phyloP scores from a whole-genome alignment of 2,797 vertebrate genomes.

The Hydrolagus colliei region DNA sequence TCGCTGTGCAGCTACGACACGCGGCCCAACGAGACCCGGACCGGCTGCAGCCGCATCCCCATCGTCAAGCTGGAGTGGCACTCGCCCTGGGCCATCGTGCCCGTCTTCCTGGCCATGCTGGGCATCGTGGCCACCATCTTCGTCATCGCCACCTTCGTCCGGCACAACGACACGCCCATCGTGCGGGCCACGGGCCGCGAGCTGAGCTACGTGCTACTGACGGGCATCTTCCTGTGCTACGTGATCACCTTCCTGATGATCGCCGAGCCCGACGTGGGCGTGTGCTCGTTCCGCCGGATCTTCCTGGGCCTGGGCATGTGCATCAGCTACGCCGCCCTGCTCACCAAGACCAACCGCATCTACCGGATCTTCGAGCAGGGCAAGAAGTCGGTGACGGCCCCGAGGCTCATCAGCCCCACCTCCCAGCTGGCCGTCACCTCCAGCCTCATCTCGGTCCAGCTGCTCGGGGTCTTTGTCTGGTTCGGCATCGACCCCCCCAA shows the following conservation, averaged over 20 bases:
- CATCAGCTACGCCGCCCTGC: slow-evolving; percentile 92
- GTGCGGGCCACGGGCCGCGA: slow-evolving; percentile 91
- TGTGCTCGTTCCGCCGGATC: slow-evolving; percentile 89
- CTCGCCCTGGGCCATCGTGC: slow-evolving; percentile 91
- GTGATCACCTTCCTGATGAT: slow-evolving; percentile 98
- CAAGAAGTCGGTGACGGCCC: slow-evolving; percentile 90
- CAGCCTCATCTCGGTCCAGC: slow-evolving; percentile 87
- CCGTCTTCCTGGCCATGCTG: slow-evolving; percentile 94
- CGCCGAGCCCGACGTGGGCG: slow-evolving; percentile 81
- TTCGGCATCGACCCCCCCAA: slow-evolving; percentile 92
- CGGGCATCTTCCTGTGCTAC: slow-evolving; percentile 94
- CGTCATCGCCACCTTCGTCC: slow-evolving; percentile 89
- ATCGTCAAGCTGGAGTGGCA: slow-evolving; percentile 98
- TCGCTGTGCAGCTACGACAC: slow-evolving; percentile 83
- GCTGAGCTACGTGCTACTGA: slow-evolving; percentile 91
- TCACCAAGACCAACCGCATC: slow-evolving; percentile 97
- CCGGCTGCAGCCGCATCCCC: slow-evolving; percentile 85
- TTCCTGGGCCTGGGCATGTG: slow-evolving; percentile 97
- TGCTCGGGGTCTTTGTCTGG: slow-evolving; percentile 92
- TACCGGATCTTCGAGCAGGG: slow-evolving; percentile 97
- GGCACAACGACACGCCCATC: slow-evolving; percentile 94
- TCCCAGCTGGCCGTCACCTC: slow-evolving; percentile 93
- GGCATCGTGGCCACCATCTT: slow-evolving; percentile 95
- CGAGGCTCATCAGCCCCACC: slow-evolving; percentile 89
- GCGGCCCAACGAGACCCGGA: slow-evolving; percentile 84